Evolutionary conservation across 2,113 vertebrate genomes (phyloP), one percentile per base, ranked within the genome.

Genomic region (Phyllostomus hastatus): DNA sequence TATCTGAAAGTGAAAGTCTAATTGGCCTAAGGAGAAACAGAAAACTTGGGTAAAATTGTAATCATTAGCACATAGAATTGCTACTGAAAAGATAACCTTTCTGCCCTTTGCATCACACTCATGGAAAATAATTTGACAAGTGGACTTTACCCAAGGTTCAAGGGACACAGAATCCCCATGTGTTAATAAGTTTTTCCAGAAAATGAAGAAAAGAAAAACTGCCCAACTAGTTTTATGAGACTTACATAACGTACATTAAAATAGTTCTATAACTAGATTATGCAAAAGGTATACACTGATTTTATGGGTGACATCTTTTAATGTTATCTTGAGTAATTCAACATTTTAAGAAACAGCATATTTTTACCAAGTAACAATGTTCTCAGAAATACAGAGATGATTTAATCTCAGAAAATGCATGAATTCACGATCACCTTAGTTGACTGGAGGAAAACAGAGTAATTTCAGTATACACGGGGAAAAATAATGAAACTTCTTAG

Each of bases 1-100:
- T 19, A n/a, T 26, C 28, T 83, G 61, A 87, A 95, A 82, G 87
- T 88, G 78, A 95, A 95, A 87, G 54, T 15, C 26, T 59, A 85
- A n/a, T 2, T 22, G 41, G 9, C 11, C 41, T 24, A 72, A 57
- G 64, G 50, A 88, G 14, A 80, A 94, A 64, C 7, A 57, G 28
- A 84, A 91, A 73, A 66, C 41, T 90, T 92, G 19, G 22, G 20
- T 79, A 83, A 43, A 54, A 57, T 73, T 82, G 43, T 48, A 64
- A 90, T 90, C n/a, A 75, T 35, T 76, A 83, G 43, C 31, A 14
- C 26, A 12, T 22, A 72, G 28, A 90, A 61, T 90, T 83, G n/a
- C 46, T 76, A 59, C 50, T 26, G 9, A 72, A 88, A 70, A 73
- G 33, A 50, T 26, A 33, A 73, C 8, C 7, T 88, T 64, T 91